phyloP scores from a whole-genome alignment of 2,888 invertebrate genomes.

The Metellina segmentata region DNA sequence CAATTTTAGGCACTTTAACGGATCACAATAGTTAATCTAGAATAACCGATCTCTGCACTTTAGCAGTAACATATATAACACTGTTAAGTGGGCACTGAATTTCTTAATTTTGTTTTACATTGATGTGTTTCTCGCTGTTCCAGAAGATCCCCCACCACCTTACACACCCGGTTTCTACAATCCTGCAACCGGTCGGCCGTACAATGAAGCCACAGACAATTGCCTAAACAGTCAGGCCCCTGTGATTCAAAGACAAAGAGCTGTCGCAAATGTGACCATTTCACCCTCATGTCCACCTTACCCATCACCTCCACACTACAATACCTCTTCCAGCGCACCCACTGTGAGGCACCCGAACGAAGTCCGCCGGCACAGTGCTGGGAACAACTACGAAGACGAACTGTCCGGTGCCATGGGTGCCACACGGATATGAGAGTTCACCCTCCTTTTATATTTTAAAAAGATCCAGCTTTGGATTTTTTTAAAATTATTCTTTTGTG shows the following conservation, averaged over 20 bases:
- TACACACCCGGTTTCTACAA: conserved; percentile 79
- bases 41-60: too few relatives aligned
- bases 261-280: conserved; percentile 55
- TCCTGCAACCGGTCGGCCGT: conserved; percentile 75
- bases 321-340: conserved; percentile 23
- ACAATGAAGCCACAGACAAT: conserved; percentile 72
- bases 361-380: background rate
- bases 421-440: conserved; percentile 62
- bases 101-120: too few relatives aligned
- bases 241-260: conserved; percentile 73
- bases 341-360: conserved; percentile 36
- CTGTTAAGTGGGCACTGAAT: too few relatives aligned
- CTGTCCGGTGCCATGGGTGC: conserved; percentile 77
- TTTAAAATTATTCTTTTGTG: conserved; percentile 56
- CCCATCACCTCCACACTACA: conserved; percentile 64
- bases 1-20: too few relatives aligned
- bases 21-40: too few relatives aligned
- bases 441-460: conserved; percentile 5
- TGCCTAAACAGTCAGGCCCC: conserved; percentile 67
- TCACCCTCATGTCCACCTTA: conserved; percentile 72
- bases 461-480: conserved; percentile 18
- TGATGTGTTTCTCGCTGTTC: conserved; percentile 1
- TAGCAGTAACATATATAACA: too few relatives aligned
- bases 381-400: conserved; percentile 74
- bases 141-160: conserved; percentile 79